A percentile compares a stretch with the other conserved stretches of the same genome.
Conservation (phyloP, 2,888 invertebrate genomes). For the Caprella mutica region DNA sequence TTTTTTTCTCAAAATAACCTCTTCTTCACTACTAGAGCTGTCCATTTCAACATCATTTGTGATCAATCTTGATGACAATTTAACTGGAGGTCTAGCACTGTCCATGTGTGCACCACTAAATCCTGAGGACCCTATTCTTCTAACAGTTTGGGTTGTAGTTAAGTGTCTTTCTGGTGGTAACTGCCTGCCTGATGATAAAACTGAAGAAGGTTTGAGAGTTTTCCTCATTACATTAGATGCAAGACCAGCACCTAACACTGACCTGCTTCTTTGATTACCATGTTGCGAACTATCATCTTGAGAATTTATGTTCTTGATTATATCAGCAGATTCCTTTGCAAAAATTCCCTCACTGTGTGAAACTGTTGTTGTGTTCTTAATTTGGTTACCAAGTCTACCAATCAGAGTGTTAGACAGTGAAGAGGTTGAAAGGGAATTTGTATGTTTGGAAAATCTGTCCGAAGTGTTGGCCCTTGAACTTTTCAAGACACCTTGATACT, state of each 20-base stretch:
- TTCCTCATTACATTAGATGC: no score
- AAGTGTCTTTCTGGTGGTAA: no score
- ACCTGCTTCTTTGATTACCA: not conserved
- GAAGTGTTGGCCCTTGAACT: constrained; percentile 10
- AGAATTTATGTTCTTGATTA: not conserved
- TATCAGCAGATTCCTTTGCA: constrained; percentile 20
- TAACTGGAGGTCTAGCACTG: no score
- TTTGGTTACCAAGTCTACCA: constrained; percentile 21
- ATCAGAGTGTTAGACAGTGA: constrained; percentile 18
- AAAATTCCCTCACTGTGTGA: constrained; percentile 32
- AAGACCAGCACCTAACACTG: not conserved
- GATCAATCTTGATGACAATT: no score
- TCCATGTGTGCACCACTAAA: no score
- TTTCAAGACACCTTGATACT: constrained; percentile 32
- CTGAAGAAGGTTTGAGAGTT: constrained; percentile 1
- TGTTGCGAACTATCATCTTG: no score
- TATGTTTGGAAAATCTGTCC: not conserved
- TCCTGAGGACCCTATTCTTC: no score
- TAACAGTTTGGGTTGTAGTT: no score
- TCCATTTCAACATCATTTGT: no score
- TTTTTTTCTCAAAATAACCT: no score
- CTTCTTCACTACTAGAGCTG: no score
- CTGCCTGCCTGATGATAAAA: no score
- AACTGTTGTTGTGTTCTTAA: not conserved
- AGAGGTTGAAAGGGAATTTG: constrained; percentile 3